Percentiles rank a stretch among this genome's conserved stretches.
Conservation (phyloP, 2,797 vertebrate species). For the Gymnoscopelus braueri region DNA sequence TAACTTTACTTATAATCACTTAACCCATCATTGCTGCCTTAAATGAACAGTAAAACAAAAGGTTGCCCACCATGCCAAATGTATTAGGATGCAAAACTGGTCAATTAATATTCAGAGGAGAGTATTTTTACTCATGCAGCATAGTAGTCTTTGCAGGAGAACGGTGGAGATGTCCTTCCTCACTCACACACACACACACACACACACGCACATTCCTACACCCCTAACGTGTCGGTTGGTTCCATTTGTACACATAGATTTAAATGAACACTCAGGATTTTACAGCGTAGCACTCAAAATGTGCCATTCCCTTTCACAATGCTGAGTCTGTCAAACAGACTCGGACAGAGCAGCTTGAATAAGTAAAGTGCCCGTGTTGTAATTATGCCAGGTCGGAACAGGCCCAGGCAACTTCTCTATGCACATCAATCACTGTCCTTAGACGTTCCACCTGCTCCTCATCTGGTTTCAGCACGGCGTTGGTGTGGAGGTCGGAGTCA, state of each 20-base stretch:
- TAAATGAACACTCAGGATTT: not conserved
- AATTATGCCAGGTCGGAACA: slow-evolving; percentile 61
- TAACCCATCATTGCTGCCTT: no score
- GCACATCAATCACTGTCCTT: slow-evolving; percentile 67
- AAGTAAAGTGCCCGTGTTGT: slow-evolving; percentile 61
- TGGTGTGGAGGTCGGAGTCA: slow-evolving; percentile 57
- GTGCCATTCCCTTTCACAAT: slow-evolving; percentile 19
- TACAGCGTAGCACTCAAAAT: slow-evolving; percentile 14
- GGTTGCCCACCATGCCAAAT: no score
- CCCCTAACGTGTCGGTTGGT: slow-evolving; percentile 3
- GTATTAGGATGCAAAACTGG: no score
- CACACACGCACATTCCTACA: not conserved
- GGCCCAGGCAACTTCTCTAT: slow-evolving; percentile 53
- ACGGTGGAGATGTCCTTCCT: no score
- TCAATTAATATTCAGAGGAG: no score
- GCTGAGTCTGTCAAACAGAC: slow-evolving; percentile 28
- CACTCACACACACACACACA: not conserved
- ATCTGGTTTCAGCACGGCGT: slow-evolving; percentile 47
- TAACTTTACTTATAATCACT: no score
- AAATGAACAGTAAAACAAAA: no score
- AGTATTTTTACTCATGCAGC: no score
- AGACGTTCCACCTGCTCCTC: slow-evolving; percentile 52
- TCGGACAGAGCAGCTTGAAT: slow-evolving; percentile 64
- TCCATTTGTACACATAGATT: slow-evolving; percentile 9
- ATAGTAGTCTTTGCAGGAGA: no score